Percentiles rank a stretch among this genome's conserved stretches.
Conservation (phyloP, 2,888 invertebrate species). For the Copidosoma aretas region DNA sequence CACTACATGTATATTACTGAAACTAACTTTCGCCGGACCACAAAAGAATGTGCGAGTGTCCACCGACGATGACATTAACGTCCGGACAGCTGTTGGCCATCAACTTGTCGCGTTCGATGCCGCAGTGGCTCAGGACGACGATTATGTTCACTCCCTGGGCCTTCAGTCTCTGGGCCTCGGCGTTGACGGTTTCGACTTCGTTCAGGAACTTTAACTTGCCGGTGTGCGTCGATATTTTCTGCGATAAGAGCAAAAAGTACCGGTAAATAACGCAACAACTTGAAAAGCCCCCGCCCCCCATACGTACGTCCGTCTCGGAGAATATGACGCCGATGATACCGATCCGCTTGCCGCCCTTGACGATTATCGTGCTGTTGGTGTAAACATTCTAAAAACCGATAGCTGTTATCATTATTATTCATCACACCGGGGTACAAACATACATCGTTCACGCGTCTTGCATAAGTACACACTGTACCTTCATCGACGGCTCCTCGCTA, state of each 20-base stretch:
- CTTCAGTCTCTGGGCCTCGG: conserved; percentile 70
- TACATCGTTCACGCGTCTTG: too few relatives aligned
- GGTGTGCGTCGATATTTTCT: conserved; percentile 55
- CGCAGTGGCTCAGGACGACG: conserved; percentile 84
- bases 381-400: conserved; percentile 64
- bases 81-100: conserved; percentile 73
- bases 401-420: neutral
- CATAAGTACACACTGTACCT: too few relatives aligned
- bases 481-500: conserved; percentile 69
- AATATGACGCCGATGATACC: conserved; percentile 84
- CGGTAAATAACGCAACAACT: too few relatives aligned
- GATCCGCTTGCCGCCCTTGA: conserved; percentile 70
- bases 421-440: neutral
- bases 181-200: conserved; percentile 72
- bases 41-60: conserved; percentile 82
- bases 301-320: conserved; percentile 70
- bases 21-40: neutral
- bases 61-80: conserved; percentile 85
- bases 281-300: too few relatives aligned
- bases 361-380: conserved; percentile 71
- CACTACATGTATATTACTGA: too few relatives aligned
- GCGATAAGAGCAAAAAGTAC: neutral
- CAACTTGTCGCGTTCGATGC: conserved; percentile 71
- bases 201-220: conserved; percentile 74
- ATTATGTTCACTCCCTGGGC: conserved; percentile 76